A percentile compares a stretch with the other conserved stretches of the same genome.
Evolutionary conservation across 2,113 vertebrate species (phyloP).

Genomic region (Psilopsiagon aymara): DNA sequence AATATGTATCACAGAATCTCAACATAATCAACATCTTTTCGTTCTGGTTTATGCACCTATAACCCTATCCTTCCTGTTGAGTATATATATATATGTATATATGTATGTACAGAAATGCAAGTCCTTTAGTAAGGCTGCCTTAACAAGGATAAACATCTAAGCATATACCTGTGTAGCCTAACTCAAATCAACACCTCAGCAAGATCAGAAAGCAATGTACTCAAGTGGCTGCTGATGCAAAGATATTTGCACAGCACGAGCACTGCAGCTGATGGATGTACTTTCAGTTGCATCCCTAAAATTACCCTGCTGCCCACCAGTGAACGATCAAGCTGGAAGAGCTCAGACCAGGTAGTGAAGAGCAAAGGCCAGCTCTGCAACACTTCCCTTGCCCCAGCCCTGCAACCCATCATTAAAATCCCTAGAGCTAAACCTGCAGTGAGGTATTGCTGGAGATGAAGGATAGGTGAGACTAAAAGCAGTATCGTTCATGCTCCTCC

Average conservation of each 20-base stretch:
- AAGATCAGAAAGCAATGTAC: neutral
- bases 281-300: neutral
- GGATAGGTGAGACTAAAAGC: neutral
- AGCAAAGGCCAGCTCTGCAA: neutral
- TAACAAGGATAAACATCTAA: neutral
- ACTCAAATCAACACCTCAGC: neutral
- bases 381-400: neutral
- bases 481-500: neutral
- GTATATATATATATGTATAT: neutral
- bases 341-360: neutral
- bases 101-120: neutral
- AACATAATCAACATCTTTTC: neutral
- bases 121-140: neutral
- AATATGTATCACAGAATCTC: neutral
- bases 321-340: neutral
- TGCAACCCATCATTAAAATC: neutral
- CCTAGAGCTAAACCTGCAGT: neutral
- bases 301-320: accelerated
- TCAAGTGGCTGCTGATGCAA: neutral
- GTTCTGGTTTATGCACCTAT: neutral
- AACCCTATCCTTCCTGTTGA: neutral
- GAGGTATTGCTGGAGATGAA: neutral
- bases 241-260: neutral
- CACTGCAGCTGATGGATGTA: accelerated
- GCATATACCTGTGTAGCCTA: neutral